These are phyloP conservation scores for Metacarcinus magister DNA, from an alignment of 2,888 invertebrate species.

Conservation along the genomic window DNA sequence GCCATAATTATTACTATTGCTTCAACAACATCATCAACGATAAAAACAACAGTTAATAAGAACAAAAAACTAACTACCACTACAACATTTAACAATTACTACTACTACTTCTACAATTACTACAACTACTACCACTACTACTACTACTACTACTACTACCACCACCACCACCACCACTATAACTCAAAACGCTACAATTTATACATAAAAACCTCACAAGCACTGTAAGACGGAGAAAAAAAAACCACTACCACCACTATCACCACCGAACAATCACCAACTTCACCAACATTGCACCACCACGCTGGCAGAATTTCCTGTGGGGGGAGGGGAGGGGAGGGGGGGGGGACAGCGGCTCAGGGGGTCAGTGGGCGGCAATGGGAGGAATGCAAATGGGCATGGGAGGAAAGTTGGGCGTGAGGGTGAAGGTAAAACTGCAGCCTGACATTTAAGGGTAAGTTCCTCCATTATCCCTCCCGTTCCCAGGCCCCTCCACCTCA, in stretches of 20 bases:
- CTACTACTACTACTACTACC: not conserved
- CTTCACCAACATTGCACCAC: not conserved
- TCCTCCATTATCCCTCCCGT: not conserved
- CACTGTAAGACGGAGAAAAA: not conserved
- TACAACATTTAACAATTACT: not conserved
- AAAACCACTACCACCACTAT: not conserved
- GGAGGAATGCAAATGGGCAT: not conserved
- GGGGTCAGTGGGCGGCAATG: not conserved
- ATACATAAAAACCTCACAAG: not conserved
- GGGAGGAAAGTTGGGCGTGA: constrained; percentile 17
- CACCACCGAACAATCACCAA: not conserved
- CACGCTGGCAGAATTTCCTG: not conserved
- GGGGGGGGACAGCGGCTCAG: not conserved
- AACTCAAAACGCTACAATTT: not conserved
- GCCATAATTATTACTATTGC: not conserved
- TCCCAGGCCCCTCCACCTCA: not conserved
- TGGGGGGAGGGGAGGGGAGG: not conserved
- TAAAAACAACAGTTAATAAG: no score
- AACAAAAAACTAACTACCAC: no score
- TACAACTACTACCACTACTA: not conserved
- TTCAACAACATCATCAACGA: not conserved
- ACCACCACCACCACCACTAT: not conserved
- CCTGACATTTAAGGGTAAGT: not conserved
- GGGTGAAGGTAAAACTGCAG: constrained; percentile 21
- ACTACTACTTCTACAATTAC: not conserved